Conservation (phyloP, 2,797 vertebrate genomes). For the Apogon hyalosoma region DNA sequence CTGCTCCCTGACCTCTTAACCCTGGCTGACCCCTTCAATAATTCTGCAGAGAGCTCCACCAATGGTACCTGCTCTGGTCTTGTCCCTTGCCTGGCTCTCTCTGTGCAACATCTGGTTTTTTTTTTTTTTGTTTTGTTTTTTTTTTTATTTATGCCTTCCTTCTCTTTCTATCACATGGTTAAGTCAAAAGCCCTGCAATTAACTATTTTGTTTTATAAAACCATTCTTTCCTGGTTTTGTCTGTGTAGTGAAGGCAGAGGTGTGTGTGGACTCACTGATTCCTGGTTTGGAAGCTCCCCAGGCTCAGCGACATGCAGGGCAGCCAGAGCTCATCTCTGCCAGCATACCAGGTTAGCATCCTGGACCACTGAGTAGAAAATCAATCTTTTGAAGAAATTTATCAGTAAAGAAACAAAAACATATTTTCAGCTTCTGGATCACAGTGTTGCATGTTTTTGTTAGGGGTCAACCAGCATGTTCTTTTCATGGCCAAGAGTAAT, state of each 20-base stretch:
- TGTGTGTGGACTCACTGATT: constrained; percentile 91
- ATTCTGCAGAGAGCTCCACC: constrained; percentile 81
- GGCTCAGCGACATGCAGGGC: constrained; percentile 85
- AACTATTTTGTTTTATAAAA: constrained; percentile 20
- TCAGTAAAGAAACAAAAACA: not conserved
- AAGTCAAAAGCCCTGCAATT: constrained; percentile 1
- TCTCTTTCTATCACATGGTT: constrained; percentile 13
- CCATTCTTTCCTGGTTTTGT: constrained; percentile 23
- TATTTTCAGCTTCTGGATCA: constrained; percentile 2
- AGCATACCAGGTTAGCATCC: constrained; percentile 90
- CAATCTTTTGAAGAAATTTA: constrained; percentile 1
- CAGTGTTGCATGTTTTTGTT: too few species aligned
- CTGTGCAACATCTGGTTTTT: constrained; percentile 17
- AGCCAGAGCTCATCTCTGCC: constrained; percentile 86
- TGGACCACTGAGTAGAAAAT: constrained; percentile 13
- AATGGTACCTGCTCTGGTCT: constrained; percentile 83
- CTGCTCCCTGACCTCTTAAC: constrained; percentile 91
- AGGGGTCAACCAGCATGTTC: too few species aligned
- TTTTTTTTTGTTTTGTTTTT: constrained; percentile 2
- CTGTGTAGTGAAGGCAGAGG: constrained; percentile 80
- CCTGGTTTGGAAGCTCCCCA: constrained; percentile 91
- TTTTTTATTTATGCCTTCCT: not conserved
- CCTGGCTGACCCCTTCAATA: constrained; percentile 89
- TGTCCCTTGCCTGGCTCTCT: constrained; percentile 20
- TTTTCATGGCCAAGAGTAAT: too few species aligned